Percentiles rank a stretch among this genome's conserved stretches.
These are phyloP conservation scores for Solea senegalensis DNA, from an alignment of 2,113 vertebrate species.

Conservation along the genomic window DNA sequence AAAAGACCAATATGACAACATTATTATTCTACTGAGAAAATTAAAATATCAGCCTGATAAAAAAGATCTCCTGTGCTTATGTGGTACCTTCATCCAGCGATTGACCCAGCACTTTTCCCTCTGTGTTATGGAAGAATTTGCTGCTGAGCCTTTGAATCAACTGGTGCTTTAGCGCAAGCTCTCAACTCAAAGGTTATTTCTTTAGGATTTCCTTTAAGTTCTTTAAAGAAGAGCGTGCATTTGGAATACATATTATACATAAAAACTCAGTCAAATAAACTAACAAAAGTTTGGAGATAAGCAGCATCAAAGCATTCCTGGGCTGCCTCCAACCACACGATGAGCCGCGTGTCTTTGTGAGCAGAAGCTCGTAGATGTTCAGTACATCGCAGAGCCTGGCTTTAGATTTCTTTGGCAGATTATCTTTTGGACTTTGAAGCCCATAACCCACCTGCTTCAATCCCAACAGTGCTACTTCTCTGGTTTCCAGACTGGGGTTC, in stretches of 20 bases:
- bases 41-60: slow-evolving; percentile 58
- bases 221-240: slow-evolving; percentile 76
- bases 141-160: slow-evolving; percentile 78
- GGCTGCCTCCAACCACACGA: slow-evolving; percentile 66
- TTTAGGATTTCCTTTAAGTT: slow-evolving; percentile 77
- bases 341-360: slow-evolving; percentile 79
- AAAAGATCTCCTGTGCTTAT: slow-evolving; percentile 61
- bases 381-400: slow-evolving; percentile 74
- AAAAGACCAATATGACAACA: slow-evolving; percentile 49
- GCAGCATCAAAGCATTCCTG: slow-evolving; percentile 80
- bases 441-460: slow-evolving; percentile 80
- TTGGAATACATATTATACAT: slow-evolving; percentile 81
- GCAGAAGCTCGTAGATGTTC: slow-evolving; percentile 81
- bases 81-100: slow-evolving; percentile 60
- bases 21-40: slow-evolving; percentile 69
- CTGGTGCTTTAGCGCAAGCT: slow-evolving; percentile 75
- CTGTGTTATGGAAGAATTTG: slow-evolving; percentile 78
- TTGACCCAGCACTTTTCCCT: slow-evolving; percentile 70
- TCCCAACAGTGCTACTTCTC: slow-evolving; percentile 64
- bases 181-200: slow-evolving; percentile 81
- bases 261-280: slow-evolving; percentile 82
- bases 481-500: slow-evolving; percentile 64
- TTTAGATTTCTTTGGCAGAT: slow-evolving; percentile 79
- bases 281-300: slow-evolving; percentile 78
- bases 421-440: slow-evolving; percentile 81